Conservation (phyloP, 2,888 invertebrate species). For the Brenthis ino region DNA sequence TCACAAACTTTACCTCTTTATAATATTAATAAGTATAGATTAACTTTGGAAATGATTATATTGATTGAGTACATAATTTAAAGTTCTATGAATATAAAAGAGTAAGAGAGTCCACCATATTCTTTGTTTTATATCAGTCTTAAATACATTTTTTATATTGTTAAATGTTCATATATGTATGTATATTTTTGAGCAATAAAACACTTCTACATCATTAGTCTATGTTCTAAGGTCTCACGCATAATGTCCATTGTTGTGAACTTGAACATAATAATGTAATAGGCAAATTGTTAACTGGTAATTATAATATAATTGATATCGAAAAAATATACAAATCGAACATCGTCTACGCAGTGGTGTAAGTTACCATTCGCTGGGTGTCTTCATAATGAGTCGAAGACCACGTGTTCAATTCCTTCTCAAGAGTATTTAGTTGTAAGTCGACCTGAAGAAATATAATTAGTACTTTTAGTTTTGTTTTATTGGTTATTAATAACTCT, state of each 20-base stretch:
- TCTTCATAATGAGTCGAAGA: background rate
- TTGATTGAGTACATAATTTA: too few relatives aligned
- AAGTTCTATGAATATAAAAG: too few relatives aligned
- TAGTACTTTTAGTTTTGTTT: too few relatives aligned
- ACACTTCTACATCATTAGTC: background rate
- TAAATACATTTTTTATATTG: background rate
- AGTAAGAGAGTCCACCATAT: background rate
- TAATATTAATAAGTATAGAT: too few relatives aligned
- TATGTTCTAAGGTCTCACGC: constrained; percentile 21
- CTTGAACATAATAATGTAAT: constrained; percentile 17
- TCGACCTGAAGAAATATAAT: too few relatives aligned
- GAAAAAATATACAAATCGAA: constrained; percentile 1
- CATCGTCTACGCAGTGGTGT: background rate
- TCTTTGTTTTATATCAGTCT: background rate
- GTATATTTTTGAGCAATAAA: background rate
- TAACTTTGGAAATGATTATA: too few relatives aligned
- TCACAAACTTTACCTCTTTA: too few relatives aligned
- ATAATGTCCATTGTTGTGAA: constrained; percentile 30
- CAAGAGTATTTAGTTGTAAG: too few relatives aligned
- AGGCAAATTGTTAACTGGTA: constrained; percentile 12
- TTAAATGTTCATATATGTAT: too few relatives aligned
- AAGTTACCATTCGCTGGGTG: background rate
- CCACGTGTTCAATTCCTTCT: too few relatives aligned
- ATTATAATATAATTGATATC: constrained; percentile 18
- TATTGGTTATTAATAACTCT: too few relatives aligned